Conservation (phyloP, 2,888 invertebrate species). For the Microchrysa polita region DNA sequence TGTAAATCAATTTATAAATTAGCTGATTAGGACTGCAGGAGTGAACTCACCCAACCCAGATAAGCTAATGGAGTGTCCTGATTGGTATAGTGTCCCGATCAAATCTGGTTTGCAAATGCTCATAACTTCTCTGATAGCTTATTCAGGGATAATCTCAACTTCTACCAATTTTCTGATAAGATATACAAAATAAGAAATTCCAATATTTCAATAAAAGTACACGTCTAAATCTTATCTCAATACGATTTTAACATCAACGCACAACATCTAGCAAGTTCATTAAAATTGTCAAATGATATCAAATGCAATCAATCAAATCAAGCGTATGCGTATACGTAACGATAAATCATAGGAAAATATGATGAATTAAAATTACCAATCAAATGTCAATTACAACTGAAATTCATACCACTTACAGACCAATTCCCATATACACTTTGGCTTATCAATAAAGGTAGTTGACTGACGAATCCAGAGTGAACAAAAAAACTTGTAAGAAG, state of each 20-base stretch:
- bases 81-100: no score
- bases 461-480: background rate
- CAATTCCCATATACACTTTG: conserved; percentile 14
- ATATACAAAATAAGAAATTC: background rate
- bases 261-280: conserved; percentile 10
- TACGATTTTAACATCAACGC: background rate
- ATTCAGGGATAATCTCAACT: no score
- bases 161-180: no score
- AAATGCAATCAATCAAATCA: conserved; percentile 40
- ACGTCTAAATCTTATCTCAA: conserved; percentile 12
- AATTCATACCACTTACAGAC: conserved; percentile 37
- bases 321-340: no score
- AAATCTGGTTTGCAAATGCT: no score
- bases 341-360: conserved; percentile 44
- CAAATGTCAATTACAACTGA: conserved; percentile 50
- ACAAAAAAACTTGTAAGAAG: conserved; percentile 4
- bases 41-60: no score
- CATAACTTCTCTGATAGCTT: no score
- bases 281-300: conserved; percentile 39
- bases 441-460: conserved; percentile 34
- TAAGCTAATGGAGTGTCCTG: no score
- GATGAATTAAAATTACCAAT: conserved; percentile 48
- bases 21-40: no score
- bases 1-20: no score
- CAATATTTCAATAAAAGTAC: background rate